Percentiles rank a stretch among this genome's conserved stretches.
phyloP scores from a whole-genome alignment of 2,113 vertebrate genomes.

The Syrmaticus mikado region DNA sequence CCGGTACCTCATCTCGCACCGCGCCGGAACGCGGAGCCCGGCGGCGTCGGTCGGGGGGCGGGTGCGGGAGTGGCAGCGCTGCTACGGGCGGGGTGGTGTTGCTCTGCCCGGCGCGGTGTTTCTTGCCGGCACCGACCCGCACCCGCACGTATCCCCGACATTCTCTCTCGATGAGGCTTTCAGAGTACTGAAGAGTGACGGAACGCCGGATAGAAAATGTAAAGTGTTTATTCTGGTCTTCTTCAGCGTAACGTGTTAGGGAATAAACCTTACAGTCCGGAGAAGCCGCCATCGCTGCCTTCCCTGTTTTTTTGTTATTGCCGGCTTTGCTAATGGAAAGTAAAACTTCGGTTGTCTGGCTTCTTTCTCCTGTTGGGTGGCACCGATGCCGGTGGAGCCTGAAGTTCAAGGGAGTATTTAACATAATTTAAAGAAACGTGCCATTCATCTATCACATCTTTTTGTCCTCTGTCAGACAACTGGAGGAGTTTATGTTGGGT shows the following conservation, averaged over 20 bases:
- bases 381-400: background rate
- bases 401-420: background rate
- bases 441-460: background rate
- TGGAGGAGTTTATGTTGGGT: background rate
- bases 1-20: background rate
- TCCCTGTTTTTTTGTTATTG: background rate
- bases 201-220: too few relatives aligned
- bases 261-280: background rate
- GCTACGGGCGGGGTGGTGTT: background rate
- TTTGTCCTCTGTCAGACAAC: background rate
- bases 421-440: background rate
- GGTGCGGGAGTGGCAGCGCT: background rate
- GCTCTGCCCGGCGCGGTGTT: background rate
- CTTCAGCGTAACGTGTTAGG: rapidly evolving
- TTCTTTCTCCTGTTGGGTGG: background rate
- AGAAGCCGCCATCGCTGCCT: background rate
- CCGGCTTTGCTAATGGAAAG: background rate
- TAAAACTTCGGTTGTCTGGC: background rate
- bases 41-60: background rate
- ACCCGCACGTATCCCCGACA: background rate
- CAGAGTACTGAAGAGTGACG: background rate
- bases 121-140: too few relatives aligned
- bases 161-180: background rate
- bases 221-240: background rate
- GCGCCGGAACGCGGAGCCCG: background rate